Conservation (phyloP, 1,140 invertebrate genomes). For the Thaumetopoea pityocampa region DNA sequence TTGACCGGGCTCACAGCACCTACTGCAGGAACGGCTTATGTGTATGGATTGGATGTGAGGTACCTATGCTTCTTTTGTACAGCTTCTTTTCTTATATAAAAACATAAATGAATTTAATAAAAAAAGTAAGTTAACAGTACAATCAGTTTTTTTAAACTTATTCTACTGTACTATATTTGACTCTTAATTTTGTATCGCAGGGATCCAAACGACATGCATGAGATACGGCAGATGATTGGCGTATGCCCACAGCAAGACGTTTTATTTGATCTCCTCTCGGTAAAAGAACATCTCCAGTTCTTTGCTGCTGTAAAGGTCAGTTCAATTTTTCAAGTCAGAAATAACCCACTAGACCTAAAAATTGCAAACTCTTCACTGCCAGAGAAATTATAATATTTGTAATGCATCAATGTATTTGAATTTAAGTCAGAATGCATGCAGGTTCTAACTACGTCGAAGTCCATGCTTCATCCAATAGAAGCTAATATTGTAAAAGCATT, state of each 20-base stretch:
- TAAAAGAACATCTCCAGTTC: slow-evolving; percentile 91
- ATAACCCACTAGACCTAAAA: background rate
- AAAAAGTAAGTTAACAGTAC: background rate
- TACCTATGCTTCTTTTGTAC: slow-evolving; percentile 33
- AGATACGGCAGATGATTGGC: slow-evolving; percentile 86
- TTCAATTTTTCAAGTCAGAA: background rate
- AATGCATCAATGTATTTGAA: too few relatives aligned
- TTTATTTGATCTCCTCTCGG: slow-evolving; percentile 90
- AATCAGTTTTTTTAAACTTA: background rate
- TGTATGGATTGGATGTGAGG: slow-evolving; percentile 86
- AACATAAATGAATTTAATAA: background rate
- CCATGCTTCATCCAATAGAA: too few relatives aligned
- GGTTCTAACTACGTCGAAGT: too few relatives aligned
- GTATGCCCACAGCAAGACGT: slow-evolving; percentile 96
- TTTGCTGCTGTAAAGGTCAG: slow-evolving; percentile 85
- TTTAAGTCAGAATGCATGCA: too few relatives aligned
- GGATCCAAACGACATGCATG: slow-evolving; percentile 83
- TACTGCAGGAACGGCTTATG: slow-evolving; percentile 83
- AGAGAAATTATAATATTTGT: too few relatives aligned
- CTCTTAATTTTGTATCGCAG: too few relatives aligned
- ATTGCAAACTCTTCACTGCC: too few relatives aligned
- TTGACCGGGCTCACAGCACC: slow-evolving; percentile 88
- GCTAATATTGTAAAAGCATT: too few relatives aligned
- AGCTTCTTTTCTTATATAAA: background rate
- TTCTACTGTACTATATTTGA: too few relatives aligned